Conservation (phyloP, 1,140 invertebrate genomes). For the Papilio machaon region DNA sequence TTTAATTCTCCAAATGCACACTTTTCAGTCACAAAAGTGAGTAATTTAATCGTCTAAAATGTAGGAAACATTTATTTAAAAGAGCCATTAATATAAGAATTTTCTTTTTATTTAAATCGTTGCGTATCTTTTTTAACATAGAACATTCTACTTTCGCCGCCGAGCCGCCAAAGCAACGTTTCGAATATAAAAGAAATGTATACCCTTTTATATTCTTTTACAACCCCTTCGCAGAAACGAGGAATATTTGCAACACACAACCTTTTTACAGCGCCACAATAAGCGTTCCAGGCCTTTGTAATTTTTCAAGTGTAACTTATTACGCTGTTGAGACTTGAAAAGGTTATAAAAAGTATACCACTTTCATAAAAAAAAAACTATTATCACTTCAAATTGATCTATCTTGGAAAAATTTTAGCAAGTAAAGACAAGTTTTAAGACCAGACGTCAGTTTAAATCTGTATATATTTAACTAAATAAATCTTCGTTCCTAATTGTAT, state of each 20-base stretch:
- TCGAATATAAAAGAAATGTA: slow-evolving; percentile 28
- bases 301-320: slow-evolving; percentile 34
- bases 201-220: slow-evolving; percentile 29
- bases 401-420: not conserved
- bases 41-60: not conserved
- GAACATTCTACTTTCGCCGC: not conserved
- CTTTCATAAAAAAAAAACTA: slow-evolving; percentile 9
- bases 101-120: not conserved
- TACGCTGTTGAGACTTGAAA: not conserved
- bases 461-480: too few species aligned
- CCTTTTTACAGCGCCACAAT: slow-evolving; percentile 27
- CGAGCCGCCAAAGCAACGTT: slow-evolving; percentile 17
- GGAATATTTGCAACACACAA: slow-evolving; percentile 31
- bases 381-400: not conserved
- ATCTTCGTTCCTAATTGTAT: too few species aligned
- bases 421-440: not conserved
- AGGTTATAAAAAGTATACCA: not conserved
- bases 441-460: not conserved
- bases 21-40: not conserved
- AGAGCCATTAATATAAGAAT: not conserved
- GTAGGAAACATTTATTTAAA: not conserved
- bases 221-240: slow-evolving; percentile 24
- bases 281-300: slow-evolving; percentile 33
- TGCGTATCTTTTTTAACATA: not conserved
- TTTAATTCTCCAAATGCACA: not conserved